phyloP scores from a whole-genome alignment of 2,113 vertebrate species.

The Syngnathus scovelli region DNA sequence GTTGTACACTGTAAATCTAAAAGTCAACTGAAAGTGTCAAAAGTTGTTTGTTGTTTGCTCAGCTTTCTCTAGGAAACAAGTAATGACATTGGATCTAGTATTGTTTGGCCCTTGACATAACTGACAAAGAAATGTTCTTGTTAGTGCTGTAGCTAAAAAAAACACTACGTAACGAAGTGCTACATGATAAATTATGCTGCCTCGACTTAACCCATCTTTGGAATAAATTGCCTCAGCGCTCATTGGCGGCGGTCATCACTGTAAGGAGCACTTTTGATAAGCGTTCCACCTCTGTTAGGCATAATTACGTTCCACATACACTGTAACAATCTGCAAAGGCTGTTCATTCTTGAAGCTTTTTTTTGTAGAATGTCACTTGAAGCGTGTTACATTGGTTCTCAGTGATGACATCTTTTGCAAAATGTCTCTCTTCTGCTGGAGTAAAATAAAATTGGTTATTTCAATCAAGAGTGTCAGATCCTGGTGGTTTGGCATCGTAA shows the following conservation, averaged over 20 bases:
- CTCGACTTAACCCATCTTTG: constrained; percentile 33
- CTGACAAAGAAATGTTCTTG: constrained; percentile 15
- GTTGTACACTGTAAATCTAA: constrained; percentile 19
- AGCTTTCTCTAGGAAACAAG: neutral
- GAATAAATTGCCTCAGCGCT: constrained; percentile 59
- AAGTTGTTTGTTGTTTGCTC: constrained; percentile 9
- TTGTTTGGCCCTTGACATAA: neutral
- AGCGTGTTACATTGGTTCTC: constrained; percentile 55
- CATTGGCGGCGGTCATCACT: constrained; percentile 53
- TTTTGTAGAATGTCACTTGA: constrained; percentile 40
- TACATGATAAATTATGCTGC: constrained; percentile 39
- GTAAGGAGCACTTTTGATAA: constrained; percentile 50
- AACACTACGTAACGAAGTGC: constrained; percentile 39
- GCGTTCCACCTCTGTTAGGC: constrained; percentile 57
- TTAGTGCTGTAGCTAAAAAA: constrained; percentile 42
- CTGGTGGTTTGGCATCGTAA: constrained; percentile 35
- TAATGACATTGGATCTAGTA: neutral
- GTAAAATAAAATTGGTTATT: constrained; percentile 47
- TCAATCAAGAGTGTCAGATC: constrained; percentile 59
- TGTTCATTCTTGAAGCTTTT: constrained; percentile 39
- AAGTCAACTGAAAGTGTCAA: constrained; percentile 6
- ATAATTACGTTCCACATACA: constrained; percentile 46
- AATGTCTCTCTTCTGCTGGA: constrained; percentile 48
- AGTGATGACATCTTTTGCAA: constrained; percentile 51
- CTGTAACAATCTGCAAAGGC: constrained; percentile 33